Evolutionary conservation across 2,888 invertebrate genomes (phyloP).

Genomic region (Myopa tessellatipennis): DNA sequence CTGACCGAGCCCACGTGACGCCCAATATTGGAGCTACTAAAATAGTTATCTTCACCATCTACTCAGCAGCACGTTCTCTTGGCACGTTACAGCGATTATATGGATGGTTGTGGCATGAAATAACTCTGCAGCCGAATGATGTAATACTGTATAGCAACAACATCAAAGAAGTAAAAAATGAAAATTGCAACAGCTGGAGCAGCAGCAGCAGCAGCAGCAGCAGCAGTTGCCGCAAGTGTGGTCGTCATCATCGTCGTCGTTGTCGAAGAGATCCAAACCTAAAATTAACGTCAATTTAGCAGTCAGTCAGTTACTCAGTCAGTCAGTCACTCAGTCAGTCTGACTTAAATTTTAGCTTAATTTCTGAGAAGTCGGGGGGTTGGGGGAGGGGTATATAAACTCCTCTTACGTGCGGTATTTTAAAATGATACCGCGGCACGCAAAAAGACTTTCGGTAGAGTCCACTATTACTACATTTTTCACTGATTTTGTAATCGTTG

Average conservation of each 20-base stretch:
- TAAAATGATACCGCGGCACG: constrained; percentile 37
- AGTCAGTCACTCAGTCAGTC: constrained; percentile 26
- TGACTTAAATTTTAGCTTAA: not conserved
- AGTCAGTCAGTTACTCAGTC: constrained; percentile 37
- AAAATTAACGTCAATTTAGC: constrained; percentile 62
- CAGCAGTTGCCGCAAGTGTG: constrained; percentile 37
- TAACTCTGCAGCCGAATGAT: constrained; percentile 25
- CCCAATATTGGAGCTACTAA: not conserved
- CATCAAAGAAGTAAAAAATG: constrained; percentile 5
- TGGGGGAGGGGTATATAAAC: not conserved
- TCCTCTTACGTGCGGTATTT: constrained; percentile 28
- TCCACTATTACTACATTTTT: too few species aligned
- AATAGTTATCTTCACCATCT: not conserved
- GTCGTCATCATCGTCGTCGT: constrained; percentile 43
- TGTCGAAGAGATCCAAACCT: constrained; percentile 47
- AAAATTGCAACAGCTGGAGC: not conserved
- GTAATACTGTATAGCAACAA: constrained; percentile 34
- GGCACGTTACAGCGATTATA: constrained; percentile 30
- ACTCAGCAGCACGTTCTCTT: not conserved
- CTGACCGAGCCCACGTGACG: constrained; percentile 32
- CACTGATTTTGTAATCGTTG: not conserved
- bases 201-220: constrained; percentile 22
- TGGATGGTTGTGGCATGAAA: not conserved
- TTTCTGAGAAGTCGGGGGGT: not conserved
- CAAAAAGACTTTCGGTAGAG: constrained; percentile 20